These are phyloP conservation scores for Drosophila nigricruria DNA, from an alignment of 2,888 invertebrate genomes.

Conservation along the genomic window DNA sequence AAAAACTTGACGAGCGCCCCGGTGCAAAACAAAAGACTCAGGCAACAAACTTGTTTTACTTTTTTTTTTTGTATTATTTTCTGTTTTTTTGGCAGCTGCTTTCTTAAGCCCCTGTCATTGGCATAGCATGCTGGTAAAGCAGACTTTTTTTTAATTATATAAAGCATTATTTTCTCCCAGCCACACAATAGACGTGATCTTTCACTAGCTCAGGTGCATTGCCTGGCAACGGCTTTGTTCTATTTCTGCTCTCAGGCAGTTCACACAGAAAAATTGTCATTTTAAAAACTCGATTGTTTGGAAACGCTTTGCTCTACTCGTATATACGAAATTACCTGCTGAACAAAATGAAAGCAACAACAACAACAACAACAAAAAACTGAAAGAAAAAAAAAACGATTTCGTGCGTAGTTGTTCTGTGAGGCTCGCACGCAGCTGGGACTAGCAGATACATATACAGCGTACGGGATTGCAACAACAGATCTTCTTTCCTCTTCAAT, in stretches of 20 bases:
- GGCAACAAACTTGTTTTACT: constrained; percentile 71
- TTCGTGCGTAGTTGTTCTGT: constrained; percentile 55
- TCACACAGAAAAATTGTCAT: constrained; percentile 67
- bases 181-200: constrained; percentile 62
- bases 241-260: constrained; percentile 45
- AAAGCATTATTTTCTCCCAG: constrained; percentile 56
- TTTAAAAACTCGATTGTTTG: constrained; percentile 76
- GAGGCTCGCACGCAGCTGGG: constrained; percentile 56
- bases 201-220: constrained; percentile 65
- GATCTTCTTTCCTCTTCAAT: constrained; percentile 73
- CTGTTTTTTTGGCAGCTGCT: constrained; percentile 70
- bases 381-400: constrained; percentile 35
- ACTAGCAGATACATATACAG: constrained; percentile 32
- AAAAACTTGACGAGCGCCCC: constrained; percentile 39
- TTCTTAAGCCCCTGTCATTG: constrained; percentile 35
- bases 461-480: constrained; percentile 63
- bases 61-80: constrained; percentile 15
- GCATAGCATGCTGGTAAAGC: constrained; percentile 39
- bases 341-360: constrained; percentile 15
- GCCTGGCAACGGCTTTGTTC: constrained; percentile 63
- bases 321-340: constrained; percentile 49
- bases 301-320: constrained; percentile 48
- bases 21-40: constrained; percentile 67
- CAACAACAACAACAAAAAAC: constrained; percentile 41
- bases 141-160: constrained; percentile 58